phyloP scores from a whole-genome alignment of 2,888 invertebrate species.

The Operophtera brumata region DNA sequence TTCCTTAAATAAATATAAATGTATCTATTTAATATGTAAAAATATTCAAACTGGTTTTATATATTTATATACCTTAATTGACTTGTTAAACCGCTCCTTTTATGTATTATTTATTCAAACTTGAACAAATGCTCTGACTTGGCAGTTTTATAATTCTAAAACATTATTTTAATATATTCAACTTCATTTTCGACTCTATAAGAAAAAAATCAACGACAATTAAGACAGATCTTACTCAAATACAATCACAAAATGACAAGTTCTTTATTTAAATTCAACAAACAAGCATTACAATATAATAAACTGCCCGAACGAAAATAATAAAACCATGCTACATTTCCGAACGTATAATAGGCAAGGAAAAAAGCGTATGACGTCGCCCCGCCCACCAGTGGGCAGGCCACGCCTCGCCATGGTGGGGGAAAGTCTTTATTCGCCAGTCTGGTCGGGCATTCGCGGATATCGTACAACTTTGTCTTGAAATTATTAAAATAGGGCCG shows the following conservation, averaged over 20 bases:
- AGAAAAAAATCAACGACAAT: conserved; percentile 40
- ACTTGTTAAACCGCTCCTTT: neutral
- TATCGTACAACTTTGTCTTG: conserved; percentile 54
- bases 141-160: conserved; percentile 10
- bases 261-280: conserved; percentile 64
- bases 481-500: conserved; percentile 32
- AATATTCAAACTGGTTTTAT: neutral
- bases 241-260: conserved; percentile 54
- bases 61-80: conserved; percentile 3
- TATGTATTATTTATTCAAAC: conserved; percentile 14
- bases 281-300: conserved; percentile 74
- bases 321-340: conserved; percentile 52
- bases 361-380: conserved; percentile 49
- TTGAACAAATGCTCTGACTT: neutral
- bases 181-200: neutral
- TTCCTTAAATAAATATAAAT: neutral
- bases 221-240: conserved; percentile 49
- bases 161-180: neutral
- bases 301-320: conserved; percentile 58
- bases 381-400: conserved; percentile 52
- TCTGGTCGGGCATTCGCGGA: conserved; percentile 63
- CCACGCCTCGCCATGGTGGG: conserved; percentile 62
- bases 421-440: conserved; percentile 61
- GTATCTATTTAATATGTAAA: neutral
- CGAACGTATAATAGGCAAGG: conserved; percentile 55